Percentiles rank a stretch among this genome's conserved stretches.
These are phyloP conservation scores for Lycaena phlaeas DNA, from an alignment of 2,888 invertebrate species.

Conservation along the genomic window DNA sequence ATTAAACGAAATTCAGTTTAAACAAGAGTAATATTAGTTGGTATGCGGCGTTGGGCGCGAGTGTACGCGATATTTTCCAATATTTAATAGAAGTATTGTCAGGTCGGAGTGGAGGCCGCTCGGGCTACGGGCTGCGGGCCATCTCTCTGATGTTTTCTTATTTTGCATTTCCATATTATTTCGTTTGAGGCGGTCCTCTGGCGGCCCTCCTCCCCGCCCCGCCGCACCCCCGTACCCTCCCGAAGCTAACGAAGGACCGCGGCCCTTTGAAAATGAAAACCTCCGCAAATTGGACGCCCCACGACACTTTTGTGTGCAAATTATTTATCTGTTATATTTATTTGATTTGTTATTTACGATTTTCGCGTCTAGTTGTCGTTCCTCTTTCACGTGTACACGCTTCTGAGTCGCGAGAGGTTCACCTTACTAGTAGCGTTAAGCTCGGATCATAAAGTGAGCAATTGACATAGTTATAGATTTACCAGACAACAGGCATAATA, in stretches of 20 bases:
- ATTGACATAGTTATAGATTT: no score
- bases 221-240: no score
- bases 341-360: not conserved
- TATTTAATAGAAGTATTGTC: slow-evolving; percentile 36
- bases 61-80: slow-evolving; percentile 29
- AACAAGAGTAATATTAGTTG: no score
- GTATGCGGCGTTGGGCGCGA: slow-evolving; percentile 13
- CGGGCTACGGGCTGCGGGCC: no score
- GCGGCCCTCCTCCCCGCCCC: slow-evolving; percentile 10
- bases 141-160: slow-evolving; percentile 49
- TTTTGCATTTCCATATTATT: slow-evolving; percentile 63
- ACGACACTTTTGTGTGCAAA: not conserved
- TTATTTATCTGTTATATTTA: slow-evolving; percentile 2
- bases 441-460: no score
- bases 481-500: no score
- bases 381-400: no score
- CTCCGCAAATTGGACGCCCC: slow-evolving; percentile 2
- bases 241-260: slow-evolving; percentile 19
- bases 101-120: slow-evolving; percentile 41
- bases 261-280: slow-evolving; percentile 15
- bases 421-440: no score
- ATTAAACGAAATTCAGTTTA: no score
- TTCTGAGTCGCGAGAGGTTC: no score
- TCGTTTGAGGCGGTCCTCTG: slow-evolving; percentile 28
- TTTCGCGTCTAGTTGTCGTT: no score